Evolutionary conservation across 2,797 vertebrate genomes (phyloP).

Genomic region (Xyrichtys novacula): DNA sequence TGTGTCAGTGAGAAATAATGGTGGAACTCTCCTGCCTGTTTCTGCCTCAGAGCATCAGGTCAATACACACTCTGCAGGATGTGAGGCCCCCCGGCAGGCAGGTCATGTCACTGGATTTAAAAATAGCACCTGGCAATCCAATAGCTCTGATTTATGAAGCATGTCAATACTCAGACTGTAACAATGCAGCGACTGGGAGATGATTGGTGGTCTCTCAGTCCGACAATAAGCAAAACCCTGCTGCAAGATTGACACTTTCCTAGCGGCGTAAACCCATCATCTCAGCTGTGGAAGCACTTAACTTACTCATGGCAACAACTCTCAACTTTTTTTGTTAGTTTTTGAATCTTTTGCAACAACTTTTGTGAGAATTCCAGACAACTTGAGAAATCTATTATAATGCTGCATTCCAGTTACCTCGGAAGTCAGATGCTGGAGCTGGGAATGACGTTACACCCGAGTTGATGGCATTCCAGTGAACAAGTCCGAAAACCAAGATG

Average conservation of each 20-base stretch:
- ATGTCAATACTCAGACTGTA: constrained; percentile 79
- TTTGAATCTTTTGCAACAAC: not conserved
- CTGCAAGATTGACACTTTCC: constrained; percentile 67
- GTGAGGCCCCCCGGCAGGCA: constrained; percentile 52
- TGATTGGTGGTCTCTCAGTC: constrained; percentile 67
- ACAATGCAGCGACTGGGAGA: constrained; percentile 63
- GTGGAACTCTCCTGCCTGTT: constrained; percentile 42
- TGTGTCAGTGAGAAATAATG: constrained; percentile 43
- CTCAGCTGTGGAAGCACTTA: constrained; percentile 43
- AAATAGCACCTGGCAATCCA: constrained; percentile 83
- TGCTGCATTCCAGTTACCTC: too few relatives aligned
- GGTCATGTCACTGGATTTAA: constrained; percentile 76
- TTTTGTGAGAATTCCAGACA: not conserved
- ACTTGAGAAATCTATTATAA: too few relatives aligned
- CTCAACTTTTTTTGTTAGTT: constrained; percentile 36
- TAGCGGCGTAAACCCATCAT: constrained; percentile 53
- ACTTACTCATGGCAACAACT: constrained; percentile 45
- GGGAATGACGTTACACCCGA: too few relatives aligned
- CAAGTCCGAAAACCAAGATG: too few relatives aligned
- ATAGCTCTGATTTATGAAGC: constrained; percentile 83
- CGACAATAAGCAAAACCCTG: constrained; percentile 66
- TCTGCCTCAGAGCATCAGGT: constrained; percentile 55
- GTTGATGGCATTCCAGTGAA: too few relatives aligned
- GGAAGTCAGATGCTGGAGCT: too few relatives aligned
- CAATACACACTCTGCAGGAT: constrained; percentile 57